Conservation (phyloP, 2,888 invertebrate genomes). For the Abscondita cerata region DNA sequence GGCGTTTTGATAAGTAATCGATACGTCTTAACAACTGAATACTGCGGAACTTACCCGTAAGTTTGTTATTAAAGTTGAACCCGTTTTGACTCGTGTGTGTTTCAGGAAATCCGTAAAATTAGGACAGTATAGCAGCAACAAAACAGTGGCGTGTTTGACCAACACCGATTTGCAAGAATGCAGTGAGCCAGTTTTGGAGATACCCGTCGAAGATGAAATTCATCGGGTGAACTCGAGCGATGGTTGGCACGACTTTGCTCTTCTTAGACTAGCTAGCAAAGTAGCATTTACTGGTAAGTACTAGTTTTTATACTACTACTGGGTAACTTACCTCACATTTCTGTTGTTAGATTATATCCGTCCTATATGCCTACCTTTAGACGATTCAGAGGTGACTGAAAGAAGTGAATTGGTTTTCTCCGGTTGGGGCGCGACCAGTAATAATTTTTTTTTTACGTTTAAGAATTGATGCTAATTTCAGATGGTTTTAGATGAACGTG, state of each 20-base stretch:
- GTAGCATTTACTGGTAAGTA: slow-evolving; percentile 5
- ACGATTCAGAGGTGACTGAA: not conserved
- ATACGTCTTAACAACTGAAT: slow-evolving; percentile 11
- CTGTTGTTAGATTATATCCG: slow-evolving; percentile 15
- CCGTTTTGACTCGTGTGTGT: not conserved
- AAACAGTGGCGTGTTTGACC: not conserved
- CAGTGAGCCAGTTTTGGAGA: slow-evolving; percentile 2
- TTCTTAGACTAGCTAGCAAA: not conserved
- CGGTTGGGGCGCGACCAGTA: slow-evolving; percentile 12
- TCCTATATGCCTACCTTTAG: slow-evolving; percentile 15
- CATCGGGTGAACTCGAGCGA: not conserved
- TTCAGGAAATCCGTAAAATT: slow-evolving; percentile 3
- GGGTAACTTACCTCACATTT: too few relatives aligned
- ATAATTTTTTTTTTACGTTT: not conserved
- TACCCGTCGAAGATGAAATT: slow-evolving; percentile 8
- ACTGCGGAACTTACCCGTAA: slow-evolving; percentile 10
- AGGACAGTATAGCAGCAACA: slow-evolving; percentile 8
- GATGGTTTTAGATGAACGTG: slow-evolving; percentile 2
- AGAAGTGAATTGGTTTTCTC: not conserved
- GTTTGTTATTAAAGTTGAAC: not conserved
- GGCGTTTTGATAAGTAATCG: slow-evolving; percentile 11
- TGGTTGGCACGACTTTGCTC: slow-evolving; percentile 3
- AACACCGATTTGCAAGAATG: slow-evolving; percentile 7
- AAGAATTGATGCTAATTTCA: not conserved
- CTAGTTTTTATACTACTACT: not conserved